Evolutionary conservation across 2,888 invertebrate species (phyloP).

Genomic region (Axea sp.): DNA sequence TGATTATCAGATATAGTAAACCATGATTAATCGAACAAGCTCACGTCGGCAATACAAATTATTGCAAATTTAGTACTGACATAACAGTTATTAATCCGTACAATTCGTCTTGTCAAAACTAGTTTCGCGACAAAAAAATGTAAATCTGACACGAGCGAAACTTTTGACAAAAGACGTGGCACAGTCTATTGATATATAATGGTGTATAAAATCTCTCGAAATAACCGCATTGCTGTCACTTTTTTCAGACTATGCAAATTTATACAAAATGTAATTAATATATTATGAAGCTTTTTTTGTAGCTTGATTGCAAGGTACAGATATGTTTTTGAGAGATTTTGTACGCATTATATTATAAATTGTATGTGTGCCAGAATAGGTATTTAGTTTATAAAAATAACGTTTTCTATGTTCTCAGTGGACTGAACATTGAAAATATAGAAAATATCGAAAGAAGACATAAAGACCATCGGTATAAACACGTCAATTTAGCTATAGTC

Average conservation of each 20-base stretch:
- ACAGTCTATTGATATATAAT: constrained; percentile 41
- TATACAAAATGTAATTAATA: constrained; percentile 41
- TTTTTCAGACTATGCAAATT: constrained; percentile 42
- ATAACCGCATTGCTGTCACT: constrained; percentile 18
- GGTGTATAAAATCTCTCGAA: constrained; percentile 26
- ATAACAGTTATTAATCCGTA: constrained; percentile 27
- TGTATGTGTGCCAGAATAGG: constrained; percentile 75
- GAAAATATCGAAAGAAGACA: constrained; percentile 37
- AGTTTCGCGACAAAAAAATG: constrained; percentile 10
- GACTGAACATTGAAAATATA: constrained; percentile 25
- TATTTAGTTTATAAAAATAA: constrained; percentile 69
- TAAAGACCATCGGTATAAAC: constrained; percentile 74
- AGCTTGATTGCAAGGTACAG: constrained; percentile 29
- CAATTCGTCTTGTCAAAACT: constrained; percentile 26
- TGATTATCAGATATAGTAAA: constrained; percentile 56
- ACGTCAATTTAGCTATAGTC: constrained; percentile 79
- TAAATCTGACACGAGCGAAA: constrained; percentile 24
- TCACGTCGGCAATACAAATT: constrained; percentile 49
- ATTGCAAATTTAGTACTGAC: constrained; percentile 53
- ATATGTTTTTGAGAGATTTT: constrained; percentile 20
- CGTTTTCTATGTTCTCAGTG: constrained; percentile 40
- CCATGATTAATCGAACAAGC: constrained; percentile 42
- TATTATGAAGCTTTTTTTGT: constrained; percentile 36
- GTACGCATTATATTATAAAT: constrained; percentile 68
- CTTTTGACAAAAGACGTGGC: constrained; percentile 32